Evolutionary conservation across 2,797 vertebrate genomes (phyloP), one percentile per base, ranked within the genome.

Genomic region (Ataeniobius toweri): DNA sequence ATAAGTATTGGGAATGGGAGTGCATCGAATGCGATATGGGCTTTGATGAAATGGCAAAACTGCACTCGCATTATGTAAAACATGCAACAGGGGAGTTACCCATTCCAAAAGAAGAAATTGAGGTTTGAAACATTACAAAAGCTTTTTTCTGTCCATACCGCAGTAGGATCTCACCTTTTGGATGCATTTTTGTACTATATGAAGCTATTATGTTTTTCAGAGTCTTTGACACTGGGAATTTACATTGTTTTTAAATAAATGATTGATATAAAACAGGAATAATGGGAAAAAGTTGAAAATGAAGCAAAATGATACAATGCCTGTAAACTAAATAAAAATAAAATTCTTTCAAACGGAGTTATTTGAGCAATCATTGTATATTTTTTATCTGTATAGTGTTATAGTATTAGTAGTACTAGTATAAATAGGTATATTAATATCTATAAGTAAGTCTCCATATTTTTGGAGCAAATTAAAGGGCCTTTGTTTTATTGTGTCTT

Each of bases 41-140:
- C 73, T 95, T 95, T 79, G 86, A 88, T 83, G 86, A 92, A 68
- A 85, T 94, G 24, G 74, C 73, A 48, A 67, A 84, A 69, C 89
- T 95, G 56, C 94, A 95, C 81, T 77, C 86, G 31, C 94, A 94
- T 89, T 95, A 95, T 72, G 89, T 95, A 51, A 92, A 93, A 85
- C 95, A 95, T 73, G 94, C 94, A 26, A 93, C 91, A 5, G 94
- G 94, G 13, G 94, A 95, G 75, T 59, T 95, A 51, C 93, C 93
- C 0, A 79, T 92, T n/a, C 74, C 69, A 8, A 76, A 82, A 14
- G 58, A 82, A 51, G 77, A 56, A 50, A 1, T 16, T 7, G 44
- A 85, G 41, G 44, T 7, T 28, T 83, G 59, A 89, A 53, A 26
- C 18, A 2, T 80, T 28, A 24, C 4, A 46, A 22, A 4, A 26